These are phyloP conservation scores for Centroberyx gerrardi DNA, from an alignment of 2,797 vertebrate species.

Conservation along the genomic window DNA sequence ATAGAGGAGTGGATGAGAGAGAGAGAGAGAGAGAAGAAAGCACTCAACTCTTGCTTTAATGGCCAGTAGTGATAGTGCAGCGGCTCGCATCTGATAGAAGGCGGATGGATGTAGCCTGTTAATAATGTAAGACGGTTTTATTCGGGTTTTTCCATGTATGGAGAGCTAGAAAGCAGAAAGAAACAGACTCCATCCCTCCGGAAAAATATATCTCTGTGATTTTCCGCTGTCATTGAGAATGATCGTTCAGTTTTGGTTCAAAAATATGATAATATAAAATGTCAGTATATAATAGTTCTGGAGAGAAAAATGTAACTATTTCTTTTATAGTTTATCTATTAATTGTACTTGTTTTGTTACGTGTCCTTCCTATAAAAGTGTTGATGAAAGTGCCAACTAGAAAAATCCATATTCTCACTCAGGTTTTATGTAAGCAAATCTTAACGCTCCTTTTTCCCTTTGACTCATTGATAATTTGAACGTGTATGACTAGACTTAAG, in stretches of 20 bases:
- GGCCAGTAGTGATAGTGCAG: conserved; percentile 71
- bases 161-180: conserved; percentile 51
- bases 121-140: conserved; percentile 77
- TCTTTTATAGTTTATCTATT: too few relatives aligned
- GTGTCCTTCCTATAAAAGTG: too few relatives aligned
- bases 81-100: conserved; percentile 61
- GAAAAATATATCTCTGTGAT: background rate
- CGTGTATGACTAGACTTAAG: background rate
- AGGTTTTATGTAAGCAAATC: too few relatives aligned
- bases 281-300: too few relatives aligned
- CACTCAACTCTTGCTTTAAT: conserved; percentile 78
- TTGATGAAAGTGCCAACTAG: too few relatives aligned
- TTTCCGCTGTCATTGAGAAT: conserved; percentile 45
- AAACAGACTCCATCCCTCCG: conserved; percentile 3
- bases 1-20: background rate
- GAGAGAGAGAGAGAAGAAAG: conserved; percentile 62
- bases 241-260: background rate
- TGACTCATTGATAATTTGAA: too few relatives aligned
- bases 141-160: conserved; percentile 52
- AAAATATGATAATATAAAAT: too few relatives aligned
- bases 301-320: too few relatives aligned
- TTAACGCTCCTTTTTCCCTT: too few relatives aligned
- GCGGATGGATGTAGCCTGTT: conserved; percentile 67
- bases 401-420: too few relatives aligned
- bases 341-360: too few relatives aligned